These are phyloP conservation scores for Boleophthalmus pectinirostris DNA, from an alignment of 2,113 vertebrate genomes.

Conservation along the genomic window DNA sequence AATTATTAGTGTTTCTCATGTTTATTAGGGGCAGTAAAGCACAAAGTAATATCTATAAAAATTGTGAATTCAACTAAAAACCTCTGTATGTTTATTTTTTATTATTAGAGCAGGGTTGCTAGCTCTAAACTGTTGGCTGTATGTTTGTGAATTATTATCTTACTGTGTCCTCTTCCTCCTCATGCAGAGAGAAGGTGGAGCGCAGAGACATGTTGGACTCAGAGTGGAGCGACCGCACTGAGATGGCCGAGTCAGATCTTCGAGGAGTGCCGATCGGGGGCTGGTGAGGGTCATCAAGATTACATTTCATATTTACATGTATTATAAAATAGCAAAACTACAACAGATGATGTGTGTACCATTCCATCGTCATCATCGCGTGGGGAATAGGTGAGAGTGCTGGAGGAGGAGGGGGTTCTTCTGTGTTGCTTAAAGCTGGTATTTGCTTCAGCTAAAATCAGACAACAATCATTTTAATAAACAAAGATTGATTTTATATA, in stretches of 20 bases:
- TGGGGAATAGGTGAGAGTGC: conserved; percentile 90
- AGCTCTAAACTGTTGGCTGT: not conserved
- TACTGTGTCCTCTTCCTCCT: conserved; percentile 97
- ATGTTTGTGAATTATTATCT: conserved; percentile 30
- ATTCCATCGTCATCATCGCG: conserved; percentile 94
- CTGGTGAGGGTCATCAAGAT: conserved; percentile 60
- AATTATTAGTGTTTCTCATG: not conserved
- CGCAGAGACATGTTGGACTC: conserved; percentile 99
- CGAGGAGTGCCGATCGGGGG: conserved; percentile 91
- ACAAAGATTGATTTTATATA: not conserved
- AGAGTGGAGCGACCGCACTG: conserved; percentile 92
- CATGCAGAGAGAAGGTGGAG: conserved; percentile 95
- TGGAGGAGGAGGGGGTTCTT: conserved; percentile 92
- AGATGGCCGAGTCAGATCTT: conserved; percentile 95
- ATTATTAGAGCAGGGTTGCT: not conserved
- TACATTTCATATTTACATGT: not conserved
- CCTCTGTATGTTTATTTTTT: too few relatives aligned
- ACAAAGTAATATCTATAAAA: too few relatives aligned
- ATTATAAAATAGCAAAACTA: not conserved
- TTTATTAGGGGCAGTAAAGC: not conserved
- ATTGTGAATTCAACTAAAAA: too few relatives aligned
- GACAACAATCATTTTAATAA: not conserved
- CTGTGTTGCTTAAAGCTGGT: conserved; percentile 91
- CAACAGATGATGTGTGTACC: conserved; percentile 73
- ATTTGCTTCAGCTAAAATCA: conserved; percentile 82